These are phyloP conservation scores for Diarsia mendica DNA, from an alignment of 2,888 invertebrate genomes.

Conservation along the genomic window DNA sequence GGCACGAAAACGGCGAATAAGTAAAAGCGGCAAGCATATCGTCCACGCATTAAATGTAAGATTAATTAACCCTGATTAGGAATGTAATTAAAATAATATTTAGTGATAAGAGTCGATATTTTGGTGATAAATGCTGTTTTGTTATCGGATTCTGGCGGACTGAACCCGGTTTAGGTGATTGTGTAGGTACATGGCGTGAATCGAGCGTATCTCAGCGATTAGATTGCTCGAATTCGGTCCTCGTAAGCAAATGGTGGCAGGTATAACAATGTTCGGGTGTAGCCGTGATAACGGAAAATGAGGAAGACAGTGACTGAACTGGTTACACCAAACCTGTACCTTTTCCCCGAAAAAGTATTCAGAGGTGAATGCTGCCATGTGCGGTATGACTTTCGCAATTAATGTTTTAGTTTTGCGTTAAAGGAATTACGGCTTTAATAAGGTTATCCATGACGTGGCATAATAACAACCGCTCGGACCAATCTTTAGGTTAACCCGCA, in stretches of 20 bases:
- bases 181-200: not conserved
- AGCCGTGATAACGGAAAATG: not conserved
- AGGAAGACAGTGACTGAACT: not conserved
- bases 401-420: not conserved
- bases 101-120: slow-evolving; percentile 51
- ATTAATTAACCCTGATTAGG: slow-evolving; percentile 53
- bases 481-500: too few species aligned
- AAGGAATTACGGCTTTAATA: too few species aligned
- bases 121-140: slow-evolving; percentile 37
- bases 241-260: not conserved
- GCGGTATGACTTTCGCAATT: too few species aligned
- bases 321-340: too few species aligned
- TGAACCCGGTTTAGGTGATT: slow-evolving; percentile 9
- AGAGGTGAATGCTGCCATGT: too few species aligned
- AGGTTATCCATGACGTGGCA: not conserved
- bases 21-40: slow-evolving; percentile 26
- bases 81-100: slow-evolving; percentile 51
- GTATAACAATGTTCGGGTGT: not conserved
- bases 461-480: too few species aligned
- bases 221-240: slow-evolving; percentile 24
- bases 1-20: not conserved
- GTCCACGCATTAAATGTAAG: slow-evolving; percentile 26
- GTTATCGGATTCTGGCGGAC: slow-evolving; percentile 24
- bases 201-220: slow-evolving; percentile 41
- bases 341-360: too few species aligned